phyloP scores from a whole-genome alignment of 1,140 invertebrate genomes.

The Oncopeltus fasciatus region DNA sequence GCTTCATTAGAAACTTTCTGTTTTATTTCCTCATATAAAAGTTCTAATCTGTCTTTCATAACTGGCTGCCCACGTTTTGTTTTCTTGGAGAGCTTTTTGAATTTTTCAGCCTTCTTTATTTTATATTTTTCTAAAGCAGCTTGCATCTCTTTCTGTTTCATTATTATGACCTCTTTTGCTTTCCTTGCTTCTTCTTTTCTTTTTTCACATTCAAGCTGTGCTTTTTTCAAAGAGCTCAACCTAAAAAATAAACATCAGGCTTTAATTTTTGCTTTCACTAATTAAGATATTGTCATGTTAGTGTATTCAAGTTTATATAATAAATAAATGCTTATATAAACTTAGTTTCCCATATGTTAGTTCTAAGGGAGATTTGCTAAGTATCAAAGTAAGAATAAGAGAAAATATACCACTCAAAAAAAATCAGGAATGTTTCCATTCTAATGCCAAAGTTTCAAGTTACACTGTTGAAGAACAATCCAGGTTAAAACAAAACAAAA shows the following conservation, averaged over 20 bases:
- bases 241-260: slow-evolving; percentile 19
- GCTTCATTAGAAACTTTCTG: neutral
- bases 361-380: neutral
- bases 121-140: slow-evolving; percentile 48
- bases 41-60: slow-evolving; percentile 56
- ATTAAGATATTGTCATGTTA: neutral
- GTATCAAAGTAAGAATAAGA: no score
- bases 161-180: slow-evolving; percentile 34
- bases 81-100: slow-evolving; percentile 50
- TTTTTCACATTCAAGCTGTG: slow-evolving; percentile 37
- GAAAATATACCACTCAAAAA: no score
- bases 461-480: no score
- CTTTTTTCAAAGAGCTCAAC: slow-evolving; percentile 34
- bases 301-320: neutral
- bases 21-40: slow-evolving; percentile 49
- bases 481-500: no score
- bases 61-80: slow-evolving; percentile 62
- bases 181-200: slow-evolving; percentile 40
- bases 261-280: neutral
- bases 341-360: neutral
- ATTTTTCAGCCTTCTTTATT: slow-evolving; percentile 45
- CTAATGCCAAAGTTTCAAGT: no score
- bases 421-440: no score
- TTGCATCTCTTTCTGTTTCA: slow-evolving; percentile 37
- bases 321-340: neutral